Conservation (phyloP, 2,113 vertebrate genomes). For the Ictidomys tridecemlineatus region DNA sequence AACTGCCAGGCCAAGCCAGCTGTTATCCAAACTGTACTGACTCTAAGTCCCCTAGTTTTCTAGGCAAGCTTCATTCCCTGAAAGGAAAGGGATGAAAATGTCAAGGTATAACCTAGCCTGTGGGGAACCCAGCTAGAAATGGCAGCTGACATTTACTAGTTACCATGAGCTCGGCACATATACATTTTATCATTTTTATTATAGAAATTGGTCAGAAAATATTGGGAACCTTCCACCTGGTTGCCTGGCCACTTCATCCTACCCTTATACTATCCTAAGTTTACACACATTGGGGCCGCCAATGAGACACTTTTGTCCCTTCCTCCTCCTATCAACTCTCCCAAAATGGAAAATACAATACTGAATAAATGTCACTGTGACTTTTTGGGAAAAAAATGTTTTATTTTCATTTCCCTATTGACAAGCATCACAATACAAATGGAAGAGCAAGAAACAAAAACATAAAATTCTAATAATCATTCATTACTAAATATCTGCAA, state of each 20-base stretch:
- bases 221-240: neutral
- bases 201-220: conserved; percentile 54
- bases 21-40: conserved; percentile 20
- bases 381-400: neutral
- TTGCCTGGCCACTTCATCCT: neutral
- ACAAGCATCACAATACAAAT: neutral
- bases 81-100: conserved; percentile 33
- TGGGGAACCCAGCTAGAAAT: conserved; percentile 51
- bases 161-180: neutral
- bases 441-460: neutral
- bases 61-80: conserved; percentile 53
- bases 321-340: neutral
- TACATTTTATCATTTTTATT: neutral
- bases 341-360: conserved; percentile 65
- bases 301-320: neutral
- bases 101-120: conserved; percentile 5
- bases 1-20: conserved; percentile 54
- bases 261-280: conserved; percentile 31
- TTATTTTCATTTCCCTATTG: neutral
- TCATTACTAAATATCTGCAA: neutral
- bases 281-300: conserved; percentile 8
- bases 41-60: conserved; percentile 58
- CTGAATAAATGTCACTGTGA: conserved; percentile 57
- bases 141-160: conserved; percentile 34
- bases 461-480: neutral